Evolutionary conservation across 2,888 invertebrate species (phyloP), one percentile per base, ranked within the genome.

Genomic region (Nomada goodeniana): DNA sequence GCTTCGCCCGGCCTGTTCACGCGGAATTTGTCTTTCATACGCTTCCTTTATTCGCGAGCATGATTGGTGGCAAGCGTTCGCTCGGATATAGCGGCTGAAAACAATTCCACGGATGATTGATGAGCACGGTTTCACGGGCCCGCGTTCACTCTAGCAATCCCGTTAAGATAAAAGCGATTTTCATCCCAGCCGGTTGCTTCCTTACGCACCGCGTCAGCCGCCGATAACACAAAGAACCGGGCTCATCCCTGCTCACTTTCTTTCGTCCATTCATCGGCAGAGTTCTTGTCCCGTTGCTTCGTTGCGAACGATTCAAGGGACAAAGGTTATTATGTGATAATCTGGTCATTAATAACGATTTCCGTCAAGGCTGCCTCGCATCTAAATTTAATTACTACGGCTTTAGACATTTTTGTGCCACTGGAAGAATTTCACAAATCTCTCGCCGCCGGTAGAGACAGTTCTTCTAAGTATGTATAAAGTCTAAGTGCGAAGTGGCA

Each of bases 41-140:
- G 72, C 23, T 23, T 83, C 74, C 75, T 75, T 81, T 73, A 71
- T 81, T 80, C 78, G 69, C 4, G 73, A 29, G 50, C 65, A 55
- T 61, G 63, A 83, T 69, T 67, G 76, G 50, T 42, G 50, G 47
- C 23, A 42, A 59, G 52, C 70, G 75, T 42, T 26, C 53, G 47
- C 23, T n/a, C 15, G 1, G 73, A 57, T 15, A 70, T 76, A 83
- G 81, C 80, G 78, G 78, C 77, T 61, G 88, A 83, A 86, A 86
- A 88, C 82, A 88, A 83, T 86, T 55, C 76, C 64, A 36, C 20
- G 67, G 36, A 73, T 88, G 86, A 88, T 88, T 88, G 88, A 88
- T 88, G 88, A 85, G 74, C 67, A 53, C 57, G 73, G 80, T 85
- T 83, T 88, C 85, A 88, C 83, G 86, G 82, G 75, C 68, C 68